Percentiles rank a stretch among this genome's conserved stretches.
Conservation (phyloP, 1,140 invertebrate genomes). For the Drosophila nigromelanica region DNA sequence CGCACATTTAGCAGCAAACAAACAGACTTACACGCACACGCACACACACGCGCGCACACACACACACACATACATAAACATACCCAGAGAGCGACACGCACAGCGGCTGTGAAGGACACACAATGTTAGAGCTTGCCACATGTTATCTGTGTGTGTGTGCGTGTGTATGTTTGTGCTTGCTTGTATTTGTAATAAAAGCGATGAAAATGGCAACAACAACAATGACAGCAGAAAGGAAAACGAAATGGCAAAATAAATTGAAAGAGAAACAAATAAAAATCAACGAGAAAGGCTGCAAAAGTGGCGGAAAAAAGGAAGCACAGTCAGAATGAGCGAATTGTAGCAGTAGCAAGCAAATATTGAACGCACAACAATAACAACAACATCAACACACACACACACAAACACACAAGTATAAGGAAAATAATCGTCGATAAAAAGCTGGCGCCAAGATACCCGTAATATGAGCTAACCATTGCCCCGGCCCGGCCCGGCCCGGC, state of each 20-base stretch:
- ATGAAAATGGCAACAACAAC: conserved; percentile 80
- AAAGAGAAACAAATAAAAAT: conserved; percentile 83
- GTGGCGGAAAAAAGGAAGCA: conserved; percentile 60
- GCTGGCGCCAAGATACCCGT: conserved; percentile 81
- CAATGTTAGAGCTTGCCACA: conserved; percentile 73
- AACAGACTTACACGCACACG: conserved; percentile 58
- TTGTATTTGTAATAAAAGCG: conserved; percentile 80
- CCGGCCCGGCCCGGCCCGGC: conserved; percentile 28
- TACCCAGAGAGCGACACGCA: conserved; percentile 41
- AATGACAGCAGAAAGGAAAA: conserved; percentile 82
- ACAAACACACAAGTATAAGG: conserved; percentile 56
- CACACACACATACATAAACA: conserved; percentile 5
- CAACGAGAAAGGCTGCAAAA: conserved; percentile 81
- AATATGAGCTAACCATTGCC: conserved; percentile 80
- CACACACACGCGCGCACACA: conserved; percentile 42
- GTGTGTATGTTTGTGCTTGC: conserved; percentile 40
- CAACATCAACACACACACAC: conserved; percentile 42
- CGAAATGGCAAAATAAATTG: conserved; percentile 82
- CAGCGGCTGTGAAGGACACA: conserved; percentile 75
- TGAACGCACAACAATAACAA: conserved; percentile 69
- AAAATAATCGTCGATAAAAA: conserved; percentile 82
- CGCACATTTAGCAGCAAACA: conserved; percentile 80
- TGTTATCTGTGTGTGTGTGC: conserved; percentile 40
- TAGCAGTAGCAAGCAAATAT: conserved; percentile 76
- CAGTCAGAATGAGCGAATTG: conserved; percentile 40